Conservation (phyloP, 2,797 vertebrate species). For the Pseudomugil tenellus region DNA sequence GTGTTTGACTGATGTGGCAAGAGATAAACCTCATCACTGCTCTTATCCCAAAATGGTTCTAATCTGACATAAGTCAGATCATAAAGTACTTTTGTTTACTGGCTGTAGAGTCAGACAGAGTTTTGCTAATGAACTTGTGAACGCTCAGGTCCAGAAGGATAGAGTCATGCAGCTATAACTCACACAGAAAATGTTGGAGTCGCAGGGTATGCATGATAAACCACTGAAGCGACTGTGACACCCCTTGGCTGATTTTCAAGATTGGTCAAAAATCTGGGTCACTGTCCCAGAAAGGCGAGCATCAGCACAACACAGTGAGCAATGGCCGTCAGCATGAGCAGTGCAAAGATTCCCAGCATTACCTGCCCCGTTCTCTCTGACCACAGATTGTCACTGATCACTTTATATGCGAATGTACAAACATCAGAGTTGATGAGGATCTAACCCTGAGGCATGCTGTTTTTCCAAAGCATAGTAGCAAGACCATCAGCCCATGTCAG, state of each 20-base stretch:
- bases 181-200: background rate
- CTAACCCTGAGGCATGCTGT: slow-evolving; percentile 36
- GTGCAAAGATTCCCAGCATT: slow-evolving; percentile 9
- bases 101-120: background rate
- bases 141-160: background rate
- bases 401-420: slow-evolving; percentile 63
- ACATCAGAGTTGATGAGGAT: slow-evolving; percentile 50
- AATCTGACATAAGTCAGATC: too few relatives aligned
- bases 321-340: background rate
- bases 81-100: too few relatives aligned
- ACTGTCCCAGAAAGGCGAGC: slow-evolving; percentile 10
- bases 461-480: slow-evolving; percentile 72
- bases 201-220: slow-evolving; percentile 3
- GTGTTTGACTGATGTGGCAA: too few relatives aligned
- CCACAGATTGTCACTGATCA: slow-evolving; percentile 47
- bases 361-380: slow-evolving; percentile 53
- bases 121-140: background rate
- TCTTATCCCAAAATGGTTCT: too few relatives aligned
- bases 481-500: slow-evolving; percentile 52
- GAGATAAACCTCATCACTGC: too few relatives aligned
- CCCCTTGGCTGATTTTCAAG: slow-evolving; percentile 3
- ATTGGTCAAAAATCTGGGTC: slow-evolving; percentile 19
- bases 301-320: slow-evolving; percentile 1
- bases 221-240: slow-evolving; percentile 3
- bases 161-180: slow-evolving; percentile 1